These are phyloP conservation scores for Heteromurus nitidus DNA, from an alignment of 2,888 invertebrate species.

Conservation along the genomic window DNA sequence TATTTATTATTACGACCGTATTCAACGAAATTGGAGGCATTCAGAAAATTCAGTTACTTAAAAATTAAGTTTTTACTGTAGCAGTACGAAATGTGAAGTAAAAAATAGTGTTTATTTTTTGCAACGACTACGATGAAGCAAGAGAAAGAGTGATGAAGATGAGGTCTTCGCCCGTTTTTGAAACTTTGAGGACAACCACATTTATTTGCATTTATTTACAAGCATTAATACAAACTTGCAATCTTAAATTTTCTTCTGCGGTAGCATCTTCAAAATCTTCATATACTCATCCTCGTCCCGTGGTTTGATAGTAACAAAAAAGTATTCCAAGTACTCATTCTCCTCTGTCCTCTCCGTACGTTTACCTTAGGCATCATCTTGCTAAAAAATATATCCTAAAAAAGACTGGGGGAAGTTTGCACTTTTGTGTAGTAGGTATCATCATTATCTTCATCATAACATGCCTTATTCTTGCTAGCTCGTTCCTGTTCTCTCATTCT, in stretches of 20 bases:
- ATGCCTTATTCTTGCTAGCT: slow-evolving; percentile 4
- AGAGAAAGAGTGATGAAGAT: not conserved
- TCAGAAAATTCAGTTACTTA: no score
- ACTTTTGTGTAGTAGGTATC: not conserved
- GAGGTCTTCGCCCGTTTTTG: not conserved
- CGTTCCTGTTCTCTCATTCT: slow-evolving; percentile 32
- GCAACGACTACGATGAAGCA: not conserved
- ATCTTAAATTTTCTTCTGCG: not conserved
- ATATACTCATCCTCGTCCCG: not conserved
- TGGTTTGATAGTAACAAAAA: not conserved
- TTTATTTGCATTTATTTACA: not conserved
- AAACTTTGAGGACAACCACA: not conserved
- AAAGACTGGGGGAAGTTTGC: not conserved
- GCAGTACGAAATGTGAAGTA: no score
- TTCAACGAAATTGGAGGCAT: no score
- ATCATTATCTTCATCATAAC: slow-evolving; percentile 14
- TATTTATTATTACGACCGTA: no score
- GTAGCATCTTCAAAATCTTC: not conserved
- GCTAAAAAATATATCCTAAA: not conserved
- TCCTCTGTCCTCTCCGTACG: slow-evolving; percentile 28
- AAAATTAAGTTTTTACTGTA: no score
- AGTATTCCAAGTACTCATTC: no score
- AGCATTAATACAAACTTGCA: not conserved
- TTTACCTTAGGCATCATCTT: slow-evolving; percentile 2
- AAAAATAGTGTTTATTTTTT: no score